Conservation (phyloP, 2,797 vertebrate genomes). For the Myotis pilosus region DNA sequence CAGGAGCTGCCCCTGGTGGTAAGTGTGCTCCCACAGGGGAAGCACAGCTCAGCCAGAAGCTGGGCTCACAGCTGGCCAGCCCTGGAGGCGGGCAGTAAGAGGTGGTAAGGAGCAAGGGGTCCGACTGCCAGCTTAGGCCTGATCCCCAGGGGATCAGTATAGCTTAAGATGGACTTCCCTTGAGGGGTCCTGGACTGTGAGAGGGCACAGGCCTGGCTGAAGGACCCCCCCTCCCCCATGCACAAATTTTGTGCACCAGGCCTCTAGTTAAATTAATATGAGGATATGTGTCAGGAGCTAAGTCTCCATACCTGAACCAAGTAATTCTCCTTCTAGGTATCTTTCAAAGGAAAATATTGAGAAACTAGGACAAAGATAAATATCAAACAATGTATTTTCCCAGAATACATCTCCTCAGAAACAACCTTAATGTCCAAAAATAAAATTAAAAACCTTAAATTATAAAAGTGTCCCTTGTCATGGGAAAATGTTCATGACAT, state of each 20-base stretch:
- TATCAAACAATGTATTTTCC: background rate
- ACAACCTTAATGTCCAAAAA: background rate
- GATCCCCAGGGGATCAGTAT: too few relatives aligned
- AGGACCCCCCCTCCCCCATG: too few relatives aligned
- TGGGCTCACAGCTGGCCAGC: too few relatives aligned
- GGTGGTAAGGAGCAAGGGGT: too few relatives aligned
- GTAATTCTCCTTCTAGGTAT: background rate
- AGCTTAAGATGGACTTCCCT: too few relatives aligned
- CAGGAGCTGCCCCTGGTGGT: too few relatives aligned
- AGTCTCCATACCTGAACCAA: background rate
- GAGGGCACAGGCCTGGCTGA: too few relatives aligned
- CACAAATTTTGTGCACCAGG: too few relatives aligned
- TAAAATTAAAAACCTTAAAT: constrained; percentile 44
- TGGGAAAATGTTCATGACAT: constrained; percentile 13
- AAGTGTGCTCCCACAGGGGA: too few relatives aligned
- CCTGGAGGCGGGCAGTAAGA: fast-evolving
- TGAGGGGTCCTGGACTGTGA: too few relatives aligned
- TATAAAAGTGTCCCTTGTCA: constrained; percentile 31
- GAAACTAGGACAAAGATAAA: constrained; percentile 33
- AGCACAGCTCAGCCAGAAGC: too few relatives aligned
- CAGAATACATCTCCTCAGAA: background rate
- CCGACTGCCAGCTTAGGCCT: too few relatives aligned
- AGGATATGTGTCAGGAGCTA: background rate
- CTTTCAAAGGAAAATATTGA: constrained; percentile 47
- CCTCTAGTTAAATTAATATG: background rate